Evolutionary conservation across 2,113 vertebrate species (phyloP).

Genomic region (Anseranas semipalmata): DNA sequence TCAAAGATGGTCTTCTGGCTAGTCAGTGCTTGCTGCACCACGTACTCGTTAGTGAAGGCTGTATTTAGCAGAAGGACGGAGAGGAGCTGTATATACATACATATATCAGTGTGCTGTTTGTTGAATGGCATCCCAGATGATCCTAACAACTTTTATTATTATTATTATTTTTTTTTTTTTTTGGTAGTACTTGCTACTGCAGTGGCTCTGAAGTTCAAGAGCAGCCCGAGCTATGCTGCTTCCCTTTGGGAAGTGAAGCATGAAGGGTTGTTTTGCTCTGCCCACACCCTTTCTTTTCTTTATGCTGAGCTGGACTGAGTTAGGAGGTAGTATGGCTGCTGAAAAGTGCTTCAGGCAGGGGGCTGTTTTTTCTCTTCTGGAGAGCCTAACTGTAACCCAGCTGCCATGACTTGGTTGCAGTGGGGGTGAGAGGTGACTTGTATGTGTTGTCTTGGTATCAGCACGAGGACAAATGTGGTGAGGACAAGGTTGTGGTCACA

Average conservation of each 20-base stretch:
- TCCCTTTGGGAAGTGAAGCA: background rate
- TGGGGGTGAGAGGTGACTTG: background rate
- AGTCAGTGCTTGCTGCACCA: background rate
- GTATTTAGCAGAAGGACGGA: background rate
- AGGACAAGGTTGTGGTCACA: background rate
- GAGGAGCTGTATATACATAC: background rate
- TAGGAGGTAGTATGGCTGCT: background rate
- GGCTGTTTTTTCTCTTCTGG: background rate
- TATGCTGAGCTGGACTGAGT: background rate
- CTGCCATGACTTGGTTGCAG: rapidly evolving
- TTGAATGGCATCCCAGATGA: no score
- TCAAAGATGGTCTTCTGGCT: background rate
- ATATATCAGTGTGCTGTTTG: background rate
- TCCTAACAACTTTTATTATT: no score
- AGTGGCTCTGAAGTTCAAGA: background rate
- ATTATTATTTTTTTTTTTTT: no score
- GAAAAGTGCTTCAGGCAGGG: background rate
- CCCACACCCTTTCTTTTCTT: background rate
- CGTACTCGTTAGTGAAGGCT: background rate
- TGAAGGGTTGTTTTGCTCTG: background rate
- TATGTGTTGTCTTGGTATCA: rapidly evolving
- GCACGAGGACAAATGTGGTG: rapidly evolving
- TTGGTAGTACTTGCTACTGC: background rate
- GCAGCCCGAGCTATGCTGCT: background rate
- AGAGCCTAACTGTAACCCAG: background rate